A percentile compares a stretch with the other conserved stretches of the same genome.
Conservation (phyloP, 2,797 vertebrate genomes). For the Amazona ochrocephala region DNA sequence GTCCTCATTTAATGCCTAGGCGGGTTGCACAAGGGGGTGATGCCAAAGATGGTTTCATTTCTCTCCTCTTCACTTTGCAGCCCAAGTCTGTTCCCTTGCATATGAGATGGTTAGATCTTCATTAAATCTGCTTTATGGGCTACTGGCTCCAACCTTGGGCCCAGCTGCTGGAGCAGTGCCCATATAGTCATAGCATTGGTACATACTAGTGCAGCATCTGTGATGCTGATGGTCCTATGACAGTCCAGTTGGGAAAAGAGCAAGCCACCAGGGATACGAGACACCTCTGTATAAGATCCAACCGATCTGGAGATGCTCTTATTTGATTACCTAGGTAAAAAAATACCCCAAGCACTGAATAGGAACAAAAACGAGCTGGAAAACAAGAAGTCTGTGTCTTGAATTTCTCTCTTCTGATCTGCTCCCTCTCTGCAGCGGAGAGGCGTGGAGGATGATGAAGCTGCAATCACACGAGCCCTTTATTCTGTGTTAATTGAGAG, state of each 20-base stretch:
- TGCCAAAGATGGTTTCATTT: not conserved
- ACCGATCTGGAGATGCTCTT: not conserved
- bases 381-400: not conserved
- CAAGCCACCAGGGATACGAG: rapidly evolving
- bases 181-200: not conserved
- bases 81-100: not conserved
- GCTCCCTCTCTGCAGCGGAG: not conserved
- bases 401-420: not conserved
- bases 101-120: not conserved
- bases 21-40: not conserved
- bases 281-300: not conserved
- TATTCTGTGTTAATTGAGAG: not conserved
- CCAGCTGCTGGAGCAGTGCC: not conserved
- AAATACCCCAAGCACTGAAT: rapidly evolving
- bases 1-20: not conserved
- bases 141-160: not conserved
- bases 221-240: not conserved
- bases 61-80: not conserved
- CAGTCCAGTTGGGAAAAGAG: not conserved
- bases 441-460: not conserved
- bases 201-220: not conserved
- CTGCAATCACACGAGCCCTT: not conserved
- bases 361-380: not conserved
- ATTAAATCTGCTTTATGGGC: not conserved
- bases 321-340: not conserved